Evolutionary conservation across 2,797 vertebrate species (phyloP), one percentile per base, ranked within the genome.

Genomic region (Aphelocoma californica): DNA sequence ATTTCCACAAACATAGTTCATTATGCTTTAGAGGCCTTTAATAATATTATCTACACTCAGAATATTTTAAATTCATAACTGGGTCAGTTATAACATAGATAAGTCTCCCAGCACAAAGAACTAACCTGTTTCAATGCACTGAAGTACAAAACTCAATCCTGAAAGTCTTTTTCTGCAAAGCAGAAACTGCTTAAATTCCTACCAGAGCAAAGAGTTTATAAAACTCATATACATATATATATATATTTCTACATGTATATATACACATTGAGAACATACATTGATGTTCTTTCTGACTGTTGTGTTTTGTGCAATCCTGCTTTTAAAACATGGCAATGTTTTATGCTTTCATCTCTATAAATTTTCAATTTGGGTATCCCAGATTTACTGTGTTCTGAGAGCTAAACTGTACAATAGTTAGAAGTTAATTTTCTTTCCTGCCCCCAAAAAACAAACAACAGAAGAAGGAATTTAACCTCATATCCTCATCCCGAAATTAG

Each of bases 401-500:
- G 47, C 81, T 93, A 96, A 97, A 88, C 45, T 81, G 81, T 67
- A 36, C 42, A 85, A 90, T 78, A 96, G 95, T 94, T 96, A 95
- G 93, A 97, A 67, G 96, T 96, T 93, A 96, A 85, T 97, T 97
- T 94, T 93, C 82, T 94, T 93, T 94, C 90, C 94, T 92, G 80
- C 57, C 78, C 93, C 86, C 25, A 17, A 88, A 95, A 92, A 93
- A 70, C 61, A 95, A 96, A 96, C 80, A 95, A 97, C 93, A 97
- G 96, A 97, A 97, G 96, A 88, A 97, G 91, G 94, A 97, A 97
- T 97, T 97, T 98, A 97, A 98, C 97, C 97, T 98, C 97, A 95
- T 96, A 97, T 98, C 97, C 97, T 98, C 88, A 70, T 85, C 97
- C 97, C 96, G 96, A 98, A 98, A 98, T 98, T 97, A 98, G 97